Base-by-base conservation (phyloP, 1,140 invertebrate species). In the Drosophila ercepeae region DNA sequence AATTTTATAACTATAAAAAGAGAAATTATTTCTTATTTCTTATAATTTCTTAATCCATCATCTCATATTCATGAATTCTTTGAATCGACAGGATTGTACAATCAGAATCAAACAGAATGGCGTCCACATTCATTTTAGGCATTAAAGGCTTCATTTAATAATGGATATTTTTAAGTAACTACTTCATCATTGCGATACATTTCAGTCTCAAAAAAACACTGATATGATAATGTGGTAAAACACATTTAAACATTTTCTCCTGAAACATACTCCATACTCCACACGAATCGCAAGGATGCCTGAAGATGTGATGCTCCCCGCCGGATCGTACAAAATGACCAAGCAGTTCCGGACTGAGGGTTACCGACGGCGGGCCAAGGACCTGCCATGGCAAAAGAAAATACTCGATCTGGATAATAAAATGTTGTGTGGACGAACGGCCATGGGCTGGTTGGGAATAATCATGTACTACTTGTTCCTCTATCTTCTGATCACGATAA, bases 361-460 rank as follows among this genome's bases (percentile, higher is more conserved):
- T n/a, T 1, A 23, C 11, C 1, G 1, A 2, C 75, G 76, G 0
- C 48, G 44, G 2, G 52, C 52, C 4, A 59, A 57, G 18, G 75
- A 84, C 4, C 3, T 84, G 32, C 79, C 81, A 1, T 84, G 79
- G 79, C n/a, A 36, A 0, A 84, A 84, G 32, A 16, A 36, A 14
- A 4, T 84, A 0, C 45, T 79, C 3, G 58, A 84, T 36, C 18
- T 84, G 21, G 76, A 84, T 8, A 13, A 68, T 11, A 55, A 60
- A 5, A 36, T 4, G 29, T 8, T 82, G 0, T 76, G 68, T 8
- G 46, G 42, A 0, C 72, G 82, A 1, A 88, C 76, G 0, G 41
- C 54, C 3, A 61, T 9, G 51, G 82, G 18, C 1, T 84, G 81
- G 81, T 5, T 6, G 5, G 41, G 68, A n/a, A 65, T 84, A 1